Evolutionary conservation across 1,140 invertebrate genomes (phyloP), one percentile per base, ranked within the genome.

Genomic region (Monomorium pharaonis): DNA sequence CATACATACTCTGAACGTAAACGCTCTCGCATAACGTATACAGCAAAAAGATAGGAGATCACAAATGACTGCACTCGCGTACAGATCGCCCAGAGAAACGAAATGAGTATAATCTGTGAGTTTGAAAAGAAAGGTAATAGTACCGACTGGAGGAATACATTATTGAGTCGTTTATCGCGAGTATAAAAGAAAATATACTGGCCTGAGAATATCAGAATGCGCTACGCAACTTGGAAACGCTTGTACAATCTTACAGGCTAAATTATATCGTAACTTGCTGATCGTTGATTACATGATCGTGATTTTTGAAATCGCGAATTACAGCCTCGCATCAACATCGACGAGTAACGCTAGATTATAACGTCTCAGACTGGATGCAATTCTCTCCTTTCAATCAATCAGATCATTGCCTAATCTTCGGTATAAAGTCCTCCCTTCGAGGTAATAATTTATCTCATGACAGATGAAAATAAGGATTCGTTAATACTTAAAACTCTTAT

Each of bases 31-130:
- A 65, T 51, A 85, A 87, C 21, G 44, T 76, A 76, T 80, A 72
- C 70, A 70, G 49, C 24, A 78, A 86, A 58, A 81, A 56, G 27
- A 49, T 30, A 84, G 51, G 89, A 89, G 89, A 90, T 90, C 88
- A 88, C 80, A 58, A 87, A 69, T 76, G 58, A 86, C 74, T 84
- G 69, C 86, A 89, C 75, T 56, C 47, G 10, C 47, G 76, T 80
- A 58, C 69, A 65, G 42, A 77, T 65, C 21, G 54, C 5, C 27
- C 2, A 67, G 49, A 63, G 10, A 42, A 84, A 84, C 21, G 10
- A 63, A 78, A 54, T 44, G 62, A 85, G 33, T 77, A 58, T 75
- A n/a, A 5, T 65, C n/a, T 62, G 37, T 60, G 49, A 67, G 44
- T 5, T 62, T 4, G 54, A 24, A 30, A 63, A 27, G 33, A 33